phyloP scores from a whole-genome alignment of 2,888 invertebrate species.

The Actias luna region DNA sequence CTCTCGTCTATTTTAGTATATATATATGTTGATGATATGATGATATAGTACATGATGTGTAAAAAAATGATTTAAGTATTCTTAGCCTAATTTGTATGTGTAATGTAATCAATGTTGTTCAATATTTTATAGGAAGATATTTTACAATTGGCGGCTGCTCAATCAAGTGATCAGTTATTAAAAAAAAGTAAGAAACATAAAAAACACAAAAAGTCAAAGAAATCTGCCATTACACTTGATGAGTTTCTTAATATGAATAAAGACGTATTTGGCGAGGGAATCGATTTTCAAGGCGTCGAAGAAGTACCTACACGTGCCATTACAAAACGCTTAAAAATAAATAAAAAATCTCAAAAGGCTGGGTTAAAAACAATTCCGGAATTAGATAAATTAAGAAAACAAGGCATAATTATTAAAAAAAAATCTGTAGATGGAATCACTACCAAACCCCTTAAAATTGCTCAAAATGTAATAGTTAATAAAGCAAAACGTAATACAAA shows the following conservation, averaged over 20 bases:
- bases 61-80: not conserved
- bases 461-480: constrained; percentile 17
- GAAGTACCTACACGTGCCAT: constrained; percentile 70
- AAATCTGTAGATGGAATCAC: constrained; percentile 33
- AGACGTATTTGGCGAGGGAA: constrained; percentile 74
- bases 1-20: too few species aligned
- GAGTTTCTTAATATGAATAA: constrained; percentile 77
- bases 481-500: constrained; percentile 21
- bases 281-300: constrained; percentile 72
- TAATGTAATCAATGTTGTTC: not conserved
- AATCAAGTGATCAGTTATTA: constrained; percentile 43
- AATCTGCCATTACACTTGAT: constrained; percentile 70
- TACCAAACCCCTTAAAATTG: constrained; percentile 20
- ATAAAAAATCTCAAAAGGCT: constrained; percentile 41
- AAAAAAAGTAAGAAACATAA: constrained; percentile 69
- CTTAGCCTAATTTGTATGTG: not conserved
- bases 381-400: constrained; percentile 65
- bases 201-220: constrained; percentile 74
- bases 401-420: constrained; percentile 67
- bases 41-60: not conserved
- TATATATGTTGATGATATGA: too few species aligned
- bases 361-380: constrained; percentile 48
- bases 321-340: constrained; percentile 56
- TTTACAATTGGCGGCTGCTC: constrained; percentile 62
- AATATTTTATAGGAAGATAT: constrained; percentile 59